A percentile compares a stretch with the other conserved stretches of the same genome.
Conservation (phyloP, 53 echinoderm and acorn worm species). For the Paracentrotus lividus region DNA sequence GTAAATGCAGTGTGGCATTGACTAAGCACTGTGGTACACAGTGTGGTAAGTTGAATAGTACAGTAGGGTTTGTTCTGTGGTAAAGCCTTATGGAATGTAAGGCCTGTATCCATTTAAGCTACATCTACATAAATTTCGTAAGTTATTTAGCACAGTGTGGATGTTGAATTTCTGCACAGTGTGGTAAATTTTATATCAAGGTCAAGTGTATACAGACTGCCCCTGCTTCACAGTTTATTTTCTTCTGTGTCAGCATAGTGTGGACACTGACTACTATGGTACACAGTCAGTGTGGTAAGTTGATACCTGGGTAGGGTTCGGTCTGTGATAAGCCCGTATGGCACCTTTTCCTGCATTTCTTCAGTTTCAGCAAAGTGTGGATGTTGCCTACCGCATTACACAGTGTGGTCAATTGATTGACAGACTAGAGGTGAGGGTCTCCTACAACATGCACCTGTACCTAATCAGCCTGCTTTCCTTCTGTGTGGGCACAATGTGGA, state of each 20-base stretch:
- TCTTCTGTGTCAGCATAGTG: constrained; percentile 82
- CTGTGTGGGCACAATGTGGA: no score
- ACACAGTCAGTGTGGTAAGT: constrained; percentile 90
- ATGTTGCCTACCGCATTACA: constrained; percentile 89
- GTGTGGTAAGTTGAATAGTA: constrained; percentile 82
- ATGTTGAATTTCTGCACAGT: constrained; percentile 64
- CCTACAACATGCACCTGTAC: no score
- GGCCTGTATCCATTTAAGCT: no score
- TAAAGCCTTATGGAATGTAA: no score
- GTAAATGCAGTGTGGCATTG: constrained; percentile 94
- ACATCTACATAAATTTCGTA: no score
- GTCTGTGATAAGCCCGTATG: no score
- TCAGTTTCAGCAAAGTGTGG: constrained; percentile 93
- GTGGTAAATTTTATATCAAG: not conserved
- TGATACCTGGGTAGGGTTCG: not conserved
- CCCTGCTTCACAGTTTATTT: no score
- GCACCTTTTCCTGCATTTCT: constrained; percentile 92
- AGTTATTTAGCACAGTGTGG: constrained; percentile 86
- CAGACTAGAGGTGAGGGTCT: no score
- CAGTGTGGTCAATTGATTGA: no score
- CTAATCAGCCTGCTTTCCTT: no score
- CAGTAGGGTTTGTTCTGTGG: constrained; percentile 74
- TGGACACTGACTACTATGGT: constrained; percentile 91
- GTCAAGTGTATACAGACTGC: no score
- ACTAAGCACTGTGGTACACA: constrained; percentile 87